Conservation (phyloP, 2,888 invertebrate species). For the Helicoverpa assulta region DNA sequence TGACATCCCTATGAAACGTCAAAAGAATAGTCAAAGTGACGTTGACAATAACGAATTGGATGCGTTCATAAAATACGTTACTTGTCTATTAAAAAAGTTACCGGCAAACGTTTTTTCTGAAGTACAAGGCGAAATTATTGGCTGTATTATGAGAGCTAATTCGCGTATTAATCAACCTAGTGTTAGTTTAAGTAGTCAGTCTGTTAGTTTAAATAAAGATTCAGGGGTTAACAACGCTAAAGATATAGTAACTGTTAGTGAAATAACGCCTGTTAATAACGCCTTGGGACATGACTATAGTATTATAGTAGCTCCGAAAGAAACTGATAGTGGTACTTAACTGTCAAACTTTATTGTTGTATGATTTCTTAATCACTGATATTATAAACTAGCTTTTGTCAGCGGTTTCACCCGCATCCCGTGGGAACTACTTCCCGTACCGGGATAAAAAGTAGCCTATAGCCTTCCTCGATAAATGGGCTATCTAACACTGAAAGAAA, state of each 20-base stretch:
- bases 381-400: no score
- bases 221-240: conserved; percentile 14
- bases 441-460: no score
- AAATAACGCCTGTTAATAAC: conserved; percentile 8
- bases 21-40: conserved; percentile 24
- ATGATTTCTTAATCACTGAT: no score
- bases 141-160: conserved; percentile 74
- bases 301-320: conserved; percentile 25
- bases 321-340: not conserved
- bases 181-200: not conserved
- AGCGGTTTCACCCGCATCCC: no score
- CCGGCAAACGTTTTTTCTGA: conserved; percentile 68
- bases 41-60: conserved; percentile 68
- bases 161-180: conserved; percentile 19
- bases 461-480: no score
- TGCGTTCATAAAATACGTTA: conserved; percentile 74
- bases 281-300: conserved; percentile 41
- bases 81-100: conserved; percentile 72
- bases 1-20: not conserved
- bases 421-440: no score
- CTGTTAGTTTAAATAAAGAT: conserved; percentile 15
- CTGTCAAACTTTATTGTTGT: no score
- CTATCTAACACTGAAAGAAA: no score
- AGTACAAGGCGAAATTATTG: conserved; percentile 78
- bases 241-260: conserved; percentile 36